phyloP scores from a whole-genome alignment of 2,888 invertebrate species.

The Philopedon plagiatum region DNA sequence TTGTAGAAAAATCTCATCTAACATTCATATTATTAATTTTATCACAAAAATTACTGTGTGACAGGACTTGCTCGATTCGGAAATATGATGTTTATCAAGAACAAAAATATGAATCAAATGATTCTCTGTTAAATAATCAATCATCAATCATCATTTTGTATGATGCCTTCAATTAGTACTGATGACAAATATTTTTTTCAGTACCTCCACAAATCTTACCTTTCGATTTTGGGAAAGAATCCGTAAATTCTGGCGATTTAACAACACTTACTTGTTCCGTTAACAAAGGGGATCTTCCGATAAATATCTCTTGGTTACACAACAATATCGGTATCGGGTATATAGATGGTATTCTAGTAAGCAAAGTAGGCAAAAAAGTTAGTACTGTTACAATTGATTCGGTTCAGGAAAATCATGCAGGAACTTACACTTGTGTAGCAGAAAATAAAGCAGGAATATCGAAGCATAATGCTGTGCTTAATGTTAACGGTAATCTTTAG shows the following conservation, averaged over 20 bases:
- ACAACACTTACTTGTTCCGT: conserved; percentile 79
- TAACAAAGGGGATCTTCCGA: conserved; percentile 80
- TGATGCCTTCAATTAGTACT: too few species aligned
- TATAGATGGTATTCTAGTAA: conserved; percentile 64
- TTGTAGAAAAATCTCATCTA: too few species aligned
- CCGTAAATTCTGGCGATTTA: conserved; percentile 79
- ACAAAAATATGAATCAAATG: too few species aligned
- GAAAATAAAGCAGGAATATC: conserved; percentile 78
- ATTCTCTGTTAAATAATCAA: too few species aligned
- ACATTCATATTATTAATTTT: too few species aligned
- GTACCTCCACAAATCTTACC: conserved; percentile 73
- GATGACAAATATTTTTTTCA: conserved; percentile 62
- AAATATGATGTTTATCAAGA: too few species aligned
- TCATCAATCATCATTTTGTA: too few species aligned
- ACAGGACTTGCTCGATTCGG: too few species aligned
- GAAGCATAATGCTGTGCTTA: conserved; percentile 75
- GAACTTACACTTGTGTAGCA: conserved; percentile 84
- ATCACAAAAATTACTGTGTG: too few species aligned
- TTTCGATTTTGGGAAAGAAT: conserved; percentile 72
- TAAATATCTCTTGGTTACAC: conserved; percentile 76
- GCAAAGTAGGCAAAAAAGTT: conserved; percentile 69
- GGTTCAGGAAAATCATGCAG: conserved; percentile 77
- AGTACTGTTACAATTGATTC: conserved; percentile 76
- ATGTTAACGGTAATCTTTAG: conserved; percentile 77
- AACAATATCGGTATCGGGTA: conserved; percentile 68